Percentiles rank a stretch among this genome's conserved stretches.
Conservation (phyloP, 2,797 vertebrate species). For the Coilia nasus region DNA sequence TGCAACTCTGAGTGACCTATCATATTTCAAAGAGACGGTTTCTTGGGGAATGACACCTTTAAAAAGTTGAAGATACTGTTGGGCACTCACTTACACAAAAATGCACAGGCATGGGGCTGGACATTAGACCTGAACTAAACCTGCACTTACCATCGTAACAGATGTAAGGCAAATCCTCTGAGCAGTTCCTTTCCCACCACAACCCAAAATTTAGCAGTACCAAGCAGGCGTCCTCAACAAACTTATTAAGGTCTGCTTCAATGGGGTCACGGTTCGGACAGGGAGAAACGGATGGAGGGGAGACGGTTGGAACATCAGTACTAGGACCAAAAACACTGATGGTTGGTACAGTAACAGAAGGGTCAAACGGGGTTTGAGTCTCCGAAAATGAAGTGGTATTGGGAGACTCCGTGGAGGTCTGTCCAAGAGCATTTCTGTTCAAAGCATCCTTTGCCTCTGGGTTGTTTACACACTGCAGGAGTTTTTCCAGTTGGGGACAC, state of each 20-base stretch:
- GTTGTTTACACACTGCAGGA: background rate
- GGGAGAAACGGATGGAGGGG: background rate
- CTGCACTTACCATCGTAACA: conserved; percentile 73
- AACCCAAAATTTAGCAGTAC: conserved; percentile 66
- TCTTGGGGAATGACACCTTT: too few species aligned
- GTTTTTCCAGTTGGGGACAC: background rate
- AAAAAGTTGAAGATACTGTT: too few species aligned
- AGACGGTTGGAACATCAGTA: background rate
- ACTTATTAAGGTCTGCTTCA: conserved; percentile 33
- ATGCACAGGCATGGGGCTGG: too few species aligned
- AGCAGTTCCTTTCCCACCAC: conserved; percentile 71
- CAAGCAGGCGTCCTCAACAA: conserved; percentile 67
- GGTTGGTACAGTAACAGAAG: background rate
- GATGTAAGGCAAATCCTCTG: conserved; percentile 60
- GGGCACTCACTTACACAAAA: too few species aligned
- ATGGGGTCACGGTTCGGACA: background rate
- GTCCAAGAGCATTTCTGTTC: background rate
- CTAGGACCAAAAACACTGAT: background rate
- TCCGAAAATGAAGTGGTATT: too few species aligned
- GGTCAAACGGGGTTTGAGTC: background rate
- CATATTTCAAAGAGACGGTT: too few species aligned
- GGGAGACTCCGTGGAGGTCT: background rate
- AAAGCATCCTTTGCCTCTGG: background rate
- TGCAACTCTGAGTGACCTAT: too few species aligned
- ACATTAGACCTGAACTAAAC: background rate